phyloP scores from a whole-genome alignment of 2,113 vertebrate species.

The Heterotilapia buettikoferi region DNA sequence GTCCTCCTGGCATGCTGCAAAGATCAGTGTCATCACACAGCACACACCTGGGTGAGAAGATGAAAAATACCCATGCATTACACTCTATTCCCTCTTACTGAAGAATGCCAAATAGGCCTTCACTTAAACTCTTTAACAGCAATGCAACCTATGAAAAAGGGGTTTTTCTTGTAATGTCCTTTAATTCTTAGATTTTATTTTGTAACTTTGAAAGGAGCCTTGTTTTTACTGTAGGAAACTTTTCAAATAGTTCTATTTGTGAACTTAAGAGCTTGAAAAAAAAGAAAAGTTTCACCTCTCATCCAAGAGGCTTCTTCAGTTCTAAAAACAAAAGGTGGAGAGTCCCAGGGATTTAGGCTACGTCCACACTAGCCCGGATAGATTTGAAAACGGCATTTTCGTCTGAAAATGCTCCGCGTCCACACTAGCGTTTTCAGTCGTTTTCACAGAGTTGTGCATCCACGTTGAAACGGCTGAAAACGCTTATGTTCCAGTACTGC shows the following conservation, averaged over 20 bases:
- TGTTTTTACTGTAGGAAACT: neutral
- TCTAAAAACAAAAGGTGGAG: neutral
- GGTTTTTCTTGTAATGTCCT: neutral
- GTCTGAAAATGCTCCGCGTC: neutral
- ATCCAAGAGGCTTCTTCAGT: neutral
- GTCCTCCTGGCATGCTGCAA: constrained; percentile 61
- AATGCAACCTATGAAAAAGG: neutral
- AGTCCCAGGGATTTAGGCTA: neutral
- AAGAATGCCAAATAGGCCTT: neutral
- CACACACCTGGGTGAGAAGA: constrained; percentile 40
- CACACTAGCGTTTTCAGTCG: neutral
- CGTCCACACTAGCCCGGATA: neutral
- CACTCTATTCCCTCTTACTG: neutral
- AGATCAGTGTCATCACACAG: constrained; percentile 47
- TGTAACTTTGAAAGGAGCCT: neutral
- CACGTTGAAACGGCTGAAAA: rapidly evolving
- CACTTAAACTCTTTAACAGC: neutral
- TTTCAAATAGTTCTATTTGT: neutral
- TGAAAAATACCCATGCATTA: neutral
- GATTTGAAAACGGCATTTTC: neutral
- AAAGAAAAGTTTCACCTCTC: neutral
- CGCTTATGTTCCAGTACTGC: neutral
- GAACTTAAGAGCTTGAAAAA: neutral
- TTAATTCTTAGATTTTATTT: neutral
- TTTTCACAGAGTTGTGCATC: no score